Percentiles rank a stretch among this genome's conserved stretches.
These are phyloP conservation scores for Ormyrus rosae DNA, from an alignment of 2,888 invertebrate species.

Conservation along the genomic window DNA sequence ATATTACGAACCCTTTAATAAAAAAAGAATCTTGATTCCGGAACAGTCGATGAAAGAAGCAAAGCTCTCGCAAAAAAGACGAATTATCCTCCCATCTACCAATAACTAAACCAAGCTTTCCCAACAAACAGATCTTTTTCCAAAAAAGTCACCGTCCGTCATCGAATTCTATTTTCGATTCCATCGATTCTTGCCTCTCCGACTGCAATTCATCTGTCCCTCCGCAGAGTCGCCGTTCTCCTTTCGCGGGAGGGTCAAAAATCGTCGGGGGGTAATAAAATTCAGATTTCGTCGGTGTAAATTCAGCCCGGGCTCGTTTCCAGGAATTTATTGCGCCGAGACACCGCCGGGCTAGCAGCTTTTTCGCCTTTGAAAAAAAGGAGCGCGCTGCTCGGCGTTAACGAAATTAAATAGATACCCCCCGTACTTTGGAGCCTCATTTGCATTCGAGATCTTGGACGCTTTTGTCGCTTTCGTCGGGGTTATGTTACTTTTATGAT, in stretches of 20 bases:
- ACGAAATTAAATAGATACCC: constrained; percentile 44
- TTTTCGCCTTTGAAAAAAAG: constrained; percentile 19
- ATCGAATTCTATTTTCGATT: no score
- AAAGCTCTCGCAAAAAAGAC: constrained; percentile 16
- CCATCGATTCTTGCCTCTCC: no score
- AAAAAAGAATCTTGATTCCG: constrained; percentile 5
- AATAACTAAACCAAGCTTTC: background rate
- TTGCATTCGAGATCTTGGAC: constrained; percentile 6
- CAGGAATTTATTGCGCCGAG: constrained; percentile 61
- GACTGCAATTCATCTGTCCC: no score
- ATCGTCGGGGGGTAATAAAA: constrained; percentile 63
- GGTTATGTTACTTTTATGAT: no score
- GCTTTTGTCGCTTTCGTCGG: constrained; percentile 11
- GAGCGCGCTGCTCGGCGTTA: background rate
- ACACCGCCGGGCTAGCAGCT: constrained; percentile 1
- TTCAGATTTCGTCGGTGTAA: constrained; percentile 61
- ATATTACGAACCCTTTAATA: constrained; percentile 12
- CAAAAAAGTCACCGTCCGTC: background rate
- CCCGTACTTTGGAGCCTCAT: background rate
- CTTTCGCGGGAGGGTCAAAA: constrained; percentile 50
- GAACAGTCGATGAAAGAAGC: constrained; percentile 1
- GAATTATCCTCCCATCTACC: constrained; percentile 2
- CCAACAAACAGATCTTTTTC: constrained; percentile 1
- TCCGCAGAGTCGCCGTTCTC: constrained; percentile 5
- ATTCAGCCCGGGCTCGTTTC: constrained; percentile 55